Evolutionary conservation across 2,113 vertebrate genomes (phyloP).

Genomic region (Mustela nigripes): DNA sequence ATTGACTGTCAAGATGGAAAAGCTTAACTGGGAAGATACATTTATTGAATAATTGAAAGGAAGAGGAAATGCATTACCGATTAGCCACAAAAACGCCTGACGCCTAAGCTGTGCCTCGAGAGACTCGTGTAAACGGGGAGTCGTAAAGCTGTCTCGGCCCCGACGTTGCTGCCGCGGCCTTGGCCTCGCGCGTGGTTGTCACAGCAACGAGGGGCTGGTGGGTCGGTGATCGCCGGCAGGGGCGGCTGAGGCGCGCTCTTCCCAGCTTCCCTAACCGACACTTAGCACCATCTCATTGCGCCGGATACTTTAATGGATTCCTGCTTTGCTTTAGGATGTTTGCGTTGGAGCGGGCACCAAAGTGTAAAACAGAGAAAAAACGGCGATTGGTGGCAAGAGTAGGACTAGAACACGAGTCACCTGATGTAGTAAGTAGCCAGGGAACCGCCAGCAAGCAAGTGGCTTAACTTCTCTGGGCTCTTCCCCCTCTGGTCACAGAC

Average conservation of each 20-base stretch:
- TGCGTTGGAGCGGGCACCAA: not conserved
- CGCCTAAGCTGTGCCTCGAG: not conserved
- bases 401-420: not conserved
- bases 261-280: not conserved
- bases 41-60: conserved; percentile 74
- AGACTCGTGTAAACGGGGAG: not conserved
- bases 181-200: not conserved
- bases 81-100: conserved; percentile 44
- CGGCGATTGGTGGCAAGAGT: not conserved
- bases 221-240: not conserved
- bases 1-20: conserved; percentile 60
- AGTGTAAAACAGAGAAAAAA: not conserved
- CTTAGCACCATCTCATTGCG: not conserved
- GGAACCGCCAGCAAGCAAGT: not conserved
- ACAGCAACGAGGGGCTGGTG: rapidly evolving
- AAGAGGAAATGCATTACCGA: conserved; percentile 64
- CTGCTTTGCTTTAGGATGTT: not conserved
- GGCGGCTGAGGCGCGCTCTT: not conserved
- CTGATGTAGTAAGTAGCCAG: not conserved
- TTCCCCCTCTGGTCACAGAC: rapidly evolving
- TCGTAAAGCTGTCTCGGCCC: not conserved
- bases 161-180: not conserved
- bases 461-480: not conserved
- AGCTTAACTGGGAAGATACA: conserved; percentile 68
- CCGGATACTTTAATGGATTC: not conserved